Base-by-base conservation (phyloP, 2,888 invertebrate genomes). In the Cataglyphis albicans region DNA sequence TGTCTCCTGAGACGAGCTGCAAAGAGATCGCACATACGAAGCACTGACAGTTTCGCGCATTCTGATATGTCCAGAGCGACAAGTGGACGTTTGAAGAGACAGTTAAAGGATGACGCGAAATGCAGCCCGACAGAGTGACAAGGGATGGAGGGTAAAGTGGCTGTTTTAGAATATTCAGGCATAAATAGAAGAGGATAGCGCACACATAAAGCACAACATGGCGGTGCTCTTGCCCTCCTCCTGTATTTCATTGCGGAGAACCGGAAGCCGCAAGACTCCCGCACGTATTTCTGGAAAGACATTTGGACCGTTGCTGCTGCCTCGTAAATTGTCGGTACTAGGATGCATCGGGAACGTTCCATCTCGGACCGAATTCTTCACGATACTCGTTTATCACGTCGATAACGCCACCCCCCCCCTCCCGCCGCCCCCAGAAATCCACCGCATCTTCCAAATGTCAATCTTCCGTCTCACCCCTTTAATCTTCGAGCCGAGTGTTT, bases 121-220 rank as follows among this genome's bases (percentile, higher is more conserved):
- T 44, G 83, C 59, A 44, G 48, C 59, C 12, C 65, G 63, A 35
- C 61, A 55, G 61, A 78, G 74, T 75, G 74, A 81, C 80, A 74
- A 44, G 68, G 75, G 29, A 52, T 44, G 25, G 12, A 25, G 35
- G 48, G 61, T 12, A 57, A 78, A 25, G 70, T n/a, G 44, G 41
- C 35, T 78, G 86, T 84, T 82, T 84, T 80, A 67, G 78, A 86
- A 86, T 86, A 86, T 86, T 86, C 84, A 78, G 84, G 61, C 81
- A 73, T 84, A 86, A 86, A 84, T 86, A 84, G 86, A 86, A 86
- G 84, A 81, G 64, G 55, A 25, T 84, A 73, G 84, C 74, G n/a
- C 7, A n/a, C 48, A 70, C 65, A 78, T 72, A 70, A 67, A 32
- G 7, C 57, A 35, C 6, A 25, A 55, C 61, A 68, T 59, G 70